These are phyloP conservation scores for Coptodon bakossiorum DNA, from an alignment of 2,113 vertebrate genomes.

Conservation along the genomic window DNA sequence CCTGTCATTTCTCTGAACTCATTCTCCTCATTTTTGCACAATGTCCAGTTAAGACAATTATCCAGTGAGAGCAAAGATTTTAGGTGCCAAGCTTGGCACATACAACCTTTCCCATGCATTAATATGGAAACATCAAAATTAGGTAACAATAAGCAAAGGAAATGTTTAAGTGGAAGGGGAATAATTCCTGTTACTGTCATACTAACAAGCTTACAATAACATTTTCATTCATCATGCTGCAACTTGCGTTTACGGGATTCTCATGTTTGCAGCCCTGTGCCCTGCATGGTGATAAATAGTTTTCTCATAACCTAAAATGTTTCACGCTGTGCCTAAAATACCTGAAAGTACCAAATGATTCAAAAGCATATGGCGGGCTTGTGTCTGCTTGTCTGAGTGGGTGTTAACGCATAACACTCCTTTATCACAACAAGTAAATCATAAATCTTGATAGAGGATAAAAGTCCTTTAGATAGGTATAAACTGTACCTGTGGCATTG, in stretches of 20 bases:
- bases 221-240: not conserved
- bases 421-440: not conserved
- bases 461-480: not conserved
- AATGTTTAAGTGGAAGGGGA: not conserved
- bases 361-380: not conserved
- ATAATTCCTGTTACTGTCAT: not conserved
- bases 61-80: not conserved
- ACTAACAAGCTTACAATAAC: not conserved
- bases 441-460: not conserved
- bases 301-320: not conserved
- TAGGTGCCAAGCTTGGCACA: not conserved
- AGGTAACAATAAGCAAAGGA: not conserved
- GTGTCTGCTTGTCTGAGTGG: conserved; percentile 21
- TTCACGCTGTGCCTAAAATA: not conserved
- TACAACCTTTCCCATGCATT: not conserved
- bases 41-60: not conserved
- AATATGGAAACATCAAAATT: not conserved
- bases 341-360: not conserved
- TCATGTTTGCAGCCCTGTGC: not conserved
- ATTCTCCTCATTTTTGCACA: not conserved
- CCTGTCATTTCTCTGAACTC: not conserved
- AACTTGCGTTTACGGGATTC: not conserved
- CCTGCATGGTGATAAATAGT: not conserved
- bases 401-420: not conserved
- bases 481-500: not conserved